A percentile compares a stretch with the other conserved stretches of the same genome.
phyloP scores from a whole-genome alignment of 92 coral and sea anemone species.

The Meandrina meandrites region DNA sequence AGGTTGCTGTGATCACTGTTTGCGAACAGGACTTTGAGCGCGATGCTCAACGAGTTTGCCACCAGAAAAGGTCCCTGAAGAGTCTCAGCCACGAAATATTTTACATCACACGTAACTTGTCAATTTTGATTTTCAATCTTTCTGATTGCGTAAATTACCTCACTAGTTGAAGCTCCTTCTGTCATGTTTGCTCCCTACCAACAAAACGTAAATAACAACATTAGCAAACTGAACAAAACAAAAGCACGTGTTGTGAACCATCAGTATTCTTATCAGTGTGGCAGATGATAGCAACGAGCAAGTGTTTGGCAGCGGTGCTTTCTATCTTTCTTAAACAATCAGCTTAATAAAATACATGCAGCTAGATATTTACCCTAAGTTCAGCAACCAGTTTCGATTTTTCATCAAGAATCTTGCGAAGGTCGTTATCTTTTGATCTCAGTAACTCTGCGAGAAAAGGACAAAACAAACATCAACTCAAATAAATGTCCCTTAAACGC shows the following conservation, averaged over 20 bases:
- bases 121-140: too few species aligned
- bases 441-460: slow-evolving; percentile 82
- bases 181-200: slow-evolving; percentile 65
- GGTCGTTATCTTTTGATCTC: slow-evolving; percentile 91
- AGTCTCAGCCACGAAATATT: too few species aligned
- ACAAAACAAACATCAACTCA: neutral
- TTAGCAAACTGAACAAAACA: neutral
- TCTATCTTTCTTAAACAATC: neutral
- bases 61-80: too few species aligned
- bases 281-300: neutral
- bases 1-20: too few species aligned
- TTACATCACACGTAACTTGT: too few species aligned
- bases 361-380: slow-evolving; percentile 74
- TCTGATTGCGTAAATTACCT: slow-evolving; percentile 47
- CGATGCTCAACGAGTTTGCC: too few species aligned
- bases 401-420: slow-evolving; percentile 86
- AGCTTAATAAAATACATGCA: neutral
- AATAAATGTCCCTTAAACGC: neutral
- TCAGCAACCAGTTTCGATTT: slow-evolving; percentile 93
- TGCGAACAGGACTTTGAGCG: too few species aligned
- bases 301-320: neutral
- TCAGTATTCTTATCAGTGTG: neutral
- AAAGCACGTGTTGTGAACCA: neutral
- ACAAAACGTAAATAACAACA: neutral
- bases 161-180: slow-evolving; percentile 55